These are phyloP conservation scores for Ctenopoma multispine DNA, from an alignment of 2,797 vertebrate species.

Conservation along the genomic window DNA sequence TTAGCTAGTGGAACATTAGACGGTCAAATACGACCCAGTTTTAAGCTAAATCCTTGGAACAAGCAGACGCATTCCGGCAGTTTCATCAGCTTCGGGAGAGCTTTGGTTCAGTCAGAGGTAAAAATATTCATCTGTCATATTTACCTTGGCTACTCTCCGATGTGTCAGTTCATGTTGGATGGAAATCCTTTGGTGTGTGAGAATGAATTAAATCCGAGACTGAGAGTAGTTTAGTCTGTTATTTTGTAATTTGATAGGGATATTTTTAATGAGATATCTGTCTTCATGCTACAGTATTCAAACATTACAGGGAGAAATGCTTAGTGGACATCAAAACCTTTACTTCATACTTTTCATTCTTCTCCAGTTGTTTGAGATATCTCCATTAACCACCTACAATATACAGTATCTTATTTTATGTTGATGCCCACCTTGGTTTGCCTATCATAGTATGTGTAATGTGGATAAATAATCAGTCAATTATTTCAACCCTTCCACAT, in stretches of 20 bases:
- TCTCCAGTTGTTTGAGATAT: neutral
- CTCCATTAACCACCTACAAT: neutral
- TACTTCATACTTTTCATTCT: neutral
- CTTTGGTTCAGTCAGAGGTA: conserved; percentile 16
- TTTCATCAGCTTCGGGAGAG: conserved; percentile 28
- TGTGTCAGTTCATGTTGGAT: conserved; percentile 25
- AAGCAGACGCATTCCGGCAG: neutral
- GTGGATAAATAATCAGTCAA: conserved; percentile 6
- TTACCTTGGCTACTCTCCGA: conserved; percentile 27
- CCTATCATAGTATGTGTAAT: conserved; percentile 4
- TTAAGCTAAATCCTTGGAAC: conserved; percentile 9
- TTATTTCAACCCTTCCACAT: neutral
- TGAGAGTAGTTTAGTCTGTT: conserved; percentile 6
- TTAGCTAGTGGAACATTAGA: neutral
- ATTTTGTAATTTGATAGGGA: conserved; percentile 23
- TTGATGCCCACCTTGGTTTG: neutral
- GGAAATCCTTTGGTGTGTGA: conserved; percentile 9
- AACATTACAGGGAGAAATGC: conserved; percentile 12
- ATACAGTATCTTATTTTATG: neutral
- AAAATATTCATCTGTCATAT: conserved; percentile 14
- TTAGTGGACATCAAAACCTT: conserved; percentile 15
- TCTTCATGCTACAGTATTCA: conserved; percentile 10
- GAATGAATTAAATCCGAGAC: conserved; percentile 24
- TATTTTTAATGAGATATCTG: conserved; percentile 17
- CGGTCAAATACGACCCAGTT: conserved; percentile 11